Evolutionary conservation across 2,797 vertebrate species (phyloP), one percentile per base, ranked within the genome.

Genomic region (Rhinichthys osculus): DNA sequence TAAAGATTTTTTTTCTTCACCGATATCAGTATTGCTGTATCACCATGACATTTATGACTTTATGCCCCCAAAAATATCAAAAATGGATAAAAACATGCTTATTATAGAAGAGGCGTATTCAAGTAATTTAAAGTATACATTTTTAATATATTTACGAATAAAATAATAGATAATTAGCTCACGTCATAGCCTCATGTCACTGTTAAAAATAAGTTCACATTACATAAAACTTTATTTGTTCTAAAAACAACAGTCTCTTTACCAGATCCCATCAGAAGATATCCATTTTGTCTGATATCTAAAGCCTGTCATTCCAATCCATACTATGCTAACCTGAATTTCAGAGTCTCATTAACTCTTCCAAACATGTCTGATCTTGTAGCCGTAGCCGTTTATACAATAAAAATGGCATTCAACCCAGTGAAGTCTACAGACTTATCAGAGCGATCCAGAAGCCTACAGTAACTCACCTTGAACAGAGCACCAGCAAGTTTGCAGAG

Each of bases 401-500:
- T 33, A 0, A 21, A 74, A 33, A 21, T 11, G 8, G 23, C 16
- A 67, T 38, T 44, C 40, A 27, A 72, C 13, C 1, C 8, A 40
- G 14, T 50, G 8, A 73, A 8, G 27, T 33, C 44, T 33, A 52
- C 42, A 9, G 16, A 17, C 14, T 21, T 14, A 38, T 59, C 11
- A 38, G 33, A 77, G 0, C 7, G 1, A 59, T 8, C 9, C 21
- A 59, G 7, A 40, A 57, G 13, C 6, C 33, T 14, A 7, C 5
- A 67, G 2, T 64, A 47, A 66, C 92, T 90, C 92, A 97, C 95
- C 88, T 94, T 96, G 86, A 97, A 97, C 57, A 96, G 57, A 13
- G 94, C 91, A n/a, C 96, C 97, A 0, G 93, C 91, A 54, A 96
- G 87, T 90, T 96, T 97, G 91, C 97, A 98, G n/a, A 95, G 59